phyloP scores from a whole-genome alignment of 2,797 vertebrate species.

The Dromococcyx pavoninus region DNA sequence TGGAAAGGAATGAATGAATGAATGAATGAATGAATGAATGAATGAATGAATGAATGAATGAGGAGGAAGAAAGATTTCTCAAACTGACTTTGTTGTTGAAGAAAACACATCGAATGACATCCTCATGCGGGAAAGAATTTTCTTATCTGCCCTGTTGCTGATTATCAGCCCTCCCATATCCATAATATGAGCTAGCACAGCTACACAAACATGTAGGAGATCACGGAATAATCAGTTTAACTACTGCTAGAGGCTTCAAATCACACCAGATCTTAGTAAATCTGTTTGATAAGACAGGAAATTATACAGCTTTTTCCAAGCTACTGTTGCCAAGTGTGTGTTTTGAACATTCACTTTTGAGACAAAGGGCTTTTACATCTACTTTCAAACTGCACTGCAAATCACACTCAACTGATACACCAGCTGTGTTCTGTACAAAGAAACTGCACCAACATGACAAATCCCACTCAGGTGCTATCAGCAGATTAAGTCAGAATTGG shows the following conservation, averaged over 20 bases:
- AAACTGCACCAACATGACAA: not conserved
- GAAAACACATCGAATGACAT: not conserved
- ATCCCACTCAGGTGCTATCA: not conserved
- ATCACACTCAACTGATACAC: not conserved
- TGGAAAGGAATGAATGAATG: not conserved
- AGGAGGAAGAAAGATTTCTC: not conserved
- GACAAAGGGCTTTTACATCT: not conserved
- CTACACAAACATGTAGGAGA: conserved; percentile 9
- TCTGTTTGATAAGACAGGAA: not conserved
- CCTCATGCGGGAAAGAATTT: not conserved
- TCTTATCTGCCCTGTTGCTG: not conserved
- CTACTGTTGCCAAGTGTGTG: not conserved
- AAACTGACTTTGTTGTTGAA: not conserved
- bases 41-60: not conserved
- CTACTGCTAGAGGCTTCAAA: not conserved
- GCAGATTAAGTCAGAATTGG: not conserved
- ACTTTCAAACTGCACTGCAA: not conserved
- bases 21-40: not conserved
- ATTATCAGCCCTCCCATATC: not conserved
- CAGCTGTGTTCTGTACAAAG: not conserved
- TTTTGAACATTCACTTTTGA: not conserved
- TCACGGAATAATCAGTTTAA: not conserved
- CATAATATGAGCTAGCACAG: not conserved
- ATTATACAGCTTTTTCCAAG: not conserved
- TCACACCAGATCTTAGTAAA: conserved; percentile 25